phyloP scores from a whole-genome alignment of 2,797 vertebrate genomes.

The Pangasius sanitwongsei region DNA sequence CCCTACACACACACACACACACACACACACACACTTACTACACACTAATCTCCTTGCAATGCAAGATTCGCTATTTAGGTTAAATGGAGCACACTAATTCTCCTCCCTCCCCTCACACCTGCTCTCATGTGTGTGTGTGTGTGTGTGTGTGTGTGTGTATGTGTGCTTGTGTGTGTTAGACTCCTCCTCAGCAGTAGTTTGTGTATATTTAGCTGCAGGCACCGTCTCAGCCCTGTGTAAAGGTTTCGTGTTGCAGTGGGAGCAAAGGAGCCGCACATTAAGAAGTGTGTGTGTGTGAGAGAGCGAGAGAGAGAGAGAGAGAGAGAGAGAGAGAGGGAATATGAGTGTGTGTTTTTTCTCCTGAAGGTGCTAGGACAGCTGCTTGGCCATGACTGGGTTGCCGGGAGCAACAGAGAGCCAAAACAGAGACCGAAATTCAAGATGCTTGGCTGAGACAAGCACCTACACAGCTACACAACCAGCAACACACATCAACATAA shows the following conservation, averaged over 20 bases:
- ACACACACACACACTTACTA: neutral
- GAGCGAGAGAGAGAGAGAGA: neutral
- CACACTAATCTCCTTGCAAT: conserved; percentile 21
- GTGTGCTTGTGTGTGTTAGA: conserved; percentile 10
- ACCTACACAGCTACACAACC: conserved; percentile 24
- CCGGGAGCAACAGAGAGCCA: conserved; percentile 40
- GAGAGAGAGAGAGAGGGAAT: neutral
- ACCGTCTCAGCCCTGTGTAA: conserved; percentile 26
- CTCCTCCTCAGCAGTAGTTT: conserved; percentile 35
- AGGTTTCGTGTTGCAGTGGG: conserved; percentile 43
- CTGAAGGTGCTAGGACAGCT: conserved; percentile 41
- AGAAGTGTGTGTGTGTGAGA: conserved; percentile 24
- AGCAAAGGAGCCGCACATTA: conserved; percentile 32
- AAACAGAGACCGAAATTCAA: conserved; percentile 50
- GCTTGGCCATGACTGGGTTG: conserved; percentile 48
- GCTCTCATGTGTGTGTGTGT: neutral
- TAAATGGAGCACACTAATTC: conserved; percentile 29
- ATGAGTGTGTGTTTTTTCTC: conserved; percentile 31
- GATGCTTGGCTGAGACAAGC: conserved; percentile 35
- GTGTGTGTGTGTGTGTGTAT: neutral
- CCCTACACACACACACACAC: neutral
- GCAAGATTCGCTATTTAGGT: conserved; percentile 22
- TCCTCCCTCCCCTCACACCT: conserved; percentile 26
- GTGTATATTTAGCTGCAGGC: conserved; percentile 49
- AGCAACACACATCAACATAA: conserved; percentile 11